These are phyloP conservation scores for Chrysemys picta DNA, from an alignment of 2,113 vertebrate genomes.

Conservation along the genomic window DNA sequence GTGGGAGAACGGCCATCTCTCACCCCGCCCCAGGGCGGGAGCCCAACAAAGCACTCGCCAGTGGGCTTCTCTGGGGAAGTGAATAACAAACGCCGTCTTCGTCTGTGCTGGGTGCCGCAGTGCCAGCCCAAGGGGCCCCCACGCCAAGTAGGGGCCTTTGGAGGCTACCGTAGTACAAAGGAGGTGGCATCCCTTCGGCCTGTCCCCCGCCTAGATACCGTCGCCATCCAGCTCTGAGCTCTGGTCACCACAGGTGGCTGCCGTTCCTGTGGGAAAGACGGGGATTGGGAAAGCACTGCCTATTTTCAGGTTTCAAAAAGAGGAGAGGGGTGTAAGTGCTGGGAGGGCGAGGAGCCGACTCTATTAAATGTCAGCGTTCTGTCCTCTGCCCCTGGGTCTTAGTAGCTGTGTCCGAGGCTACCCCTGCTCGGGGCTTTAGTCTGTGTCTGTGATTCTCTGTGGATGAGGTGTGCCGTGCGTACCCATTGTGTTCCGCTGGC, in stretches of 20 bases:
- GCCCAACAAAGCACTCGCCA: too few relatives aligned
- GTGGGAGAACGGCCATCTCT: neutral
- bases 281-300: neutral
- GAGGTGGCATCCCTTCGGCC: neutral
- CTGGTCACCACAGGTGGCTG: neutral
- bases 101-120: neutral
- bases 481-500: accelerated
- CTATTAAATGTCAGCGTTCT: neutral
- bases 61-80: too few relatives aligned
- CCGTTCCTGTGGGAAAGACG: neutral
- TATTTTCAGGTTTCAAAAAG: neutral
- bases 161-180: neutral
- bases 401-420: neutral
- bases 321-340: neutral
- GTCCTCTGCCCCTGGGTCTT: neutral
- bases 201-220: neutral
- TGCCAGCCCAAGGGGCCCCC: too few relatives aligned
- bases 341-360: too few relatives aligned
- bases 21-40: too few relatives aligned
- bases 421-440: neutral
- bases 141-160: neutral
- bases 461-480: neutral
- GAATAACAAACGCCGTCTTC: neutral
- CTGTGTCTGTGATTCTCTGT: neutral
- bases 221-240: neutral